These are phyloP conservation scores for Cephus sareptanus DNA, from an alignment of 2,888 invertebrate species.

Conservation along the genomic window DNA sequence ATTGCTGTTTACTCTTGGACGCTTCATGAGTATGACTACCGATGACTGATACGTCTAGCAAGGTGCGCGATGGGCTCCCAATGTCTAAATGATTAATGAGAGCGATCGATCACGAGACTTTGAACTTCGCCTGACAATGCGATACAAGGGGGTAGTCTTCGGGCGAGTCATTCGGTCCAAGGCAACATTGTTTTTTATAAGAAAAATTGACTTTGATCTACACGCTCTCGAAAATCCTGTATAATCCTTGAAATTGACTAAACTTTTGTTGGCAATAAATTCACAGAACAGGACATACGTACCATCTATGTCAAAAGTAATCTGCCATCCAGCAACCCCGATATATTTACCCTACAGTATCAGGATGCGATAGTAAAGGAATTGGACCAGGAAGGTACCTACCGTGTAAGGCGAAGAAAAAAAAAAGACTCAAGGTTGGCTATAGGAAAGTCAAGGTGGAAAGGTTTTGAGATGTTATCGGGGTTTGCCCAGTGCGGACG, in stretches of 20 bases:
- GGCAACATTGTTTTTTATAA: background rate
- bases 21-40: background rate
- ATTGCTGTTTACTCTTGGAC: background rate
- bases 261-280: background rate
- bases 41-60: background rate
- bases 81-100: slow-evolving; percentile 50
- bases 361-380: background rate
- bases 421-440: background rate
- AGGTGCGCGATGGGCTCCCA: slow-evolving; percentile 29
- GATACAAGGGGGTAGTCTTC: background rate
- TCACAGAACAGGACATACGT: background rate
- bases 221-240: background rate
- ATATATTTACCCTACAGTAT: background rate
- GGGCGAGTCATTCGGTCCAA: background rate
- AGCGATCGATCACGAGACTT: slow-evolving; percentile 31
- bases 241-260: background rate
- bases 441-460: slow-evolving; percentile 21
- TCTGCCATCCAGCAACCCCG: background rate
- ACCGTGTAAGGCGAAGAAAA: background rate
- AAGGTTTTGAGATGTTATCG: slow-evolving; percentile 51
- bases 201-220: background rate
- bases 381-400: background rate
- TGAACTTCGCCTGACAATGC: background rate
- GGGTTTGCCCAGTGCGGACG: slow-evolving; percentile 45
- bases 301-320: background rate